These are phyloP conservation scores for Rhinella marina DNA, from an alignment of 2,797 vertebrate genomes.

Conservation along the genomic window DNA sequence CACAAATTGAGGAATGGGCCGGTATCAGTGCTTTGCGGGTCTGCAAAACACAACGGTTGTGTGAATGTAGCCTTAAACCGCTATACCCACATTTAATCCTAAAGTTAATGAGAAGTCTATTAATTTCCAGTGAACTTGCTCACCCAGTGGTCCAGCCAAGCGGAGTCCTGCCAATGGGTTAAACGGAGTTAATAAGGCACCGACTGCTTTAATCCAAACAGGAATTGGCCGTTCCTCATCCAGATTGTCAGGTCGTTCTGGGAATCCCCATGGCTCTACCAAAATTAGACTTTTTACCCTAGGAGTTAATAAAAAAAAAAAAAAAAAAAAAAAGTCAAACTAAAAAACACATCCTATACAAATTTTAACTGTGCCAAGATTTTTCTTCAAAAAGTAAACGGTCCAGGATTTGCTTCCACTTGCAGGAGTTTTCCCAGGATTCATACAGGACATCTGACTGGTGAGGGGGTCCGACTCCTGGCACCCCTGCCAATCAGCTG, in stretches of 20 bases:
- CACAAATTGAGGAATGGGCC: no score
- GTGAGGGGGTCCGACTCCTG: no score
- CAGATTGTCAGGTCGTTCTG: conserved; percentile 80
- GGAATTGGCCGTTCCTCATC: conserved; percentile 87
- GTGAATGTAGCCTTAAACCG: no score
- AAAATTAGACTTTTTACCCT: conserved; percentile 91
- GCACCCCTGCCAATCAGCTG: no score
- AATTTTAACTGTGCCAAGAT: no score
- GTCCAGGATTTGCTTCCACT: no score
- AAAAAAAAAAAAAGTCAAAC: neutral
- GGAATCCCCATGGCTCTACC: conserved; percentile 97
- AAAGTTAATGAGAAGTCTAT: neutral
- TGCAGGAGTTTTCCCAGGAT: no score
- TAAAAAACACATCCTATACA: neutral
- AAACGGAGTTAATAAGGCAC: conserved; percentile 88
- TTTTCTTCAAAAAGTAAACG: no score
- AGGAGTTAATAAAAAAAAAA: conserved; percentile 61
- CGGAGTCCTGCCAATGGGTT: conserved; percentile 93
- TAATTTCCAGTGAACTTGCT: conserved; percentile 64
- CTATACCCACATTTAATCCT: neutral
- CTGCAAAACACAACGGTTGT: no score
- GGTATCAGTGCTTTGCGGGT: no score
- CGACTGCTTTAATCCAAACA: conserved; percentile 93
- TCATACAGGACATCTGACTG: no score
- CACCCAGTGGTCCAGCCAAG: conserved; percentile 93